phyloP scores from a whole-genome alignment of 2,888 invertebrate species.

The Hirtodrosophila trivittata region DNA sequence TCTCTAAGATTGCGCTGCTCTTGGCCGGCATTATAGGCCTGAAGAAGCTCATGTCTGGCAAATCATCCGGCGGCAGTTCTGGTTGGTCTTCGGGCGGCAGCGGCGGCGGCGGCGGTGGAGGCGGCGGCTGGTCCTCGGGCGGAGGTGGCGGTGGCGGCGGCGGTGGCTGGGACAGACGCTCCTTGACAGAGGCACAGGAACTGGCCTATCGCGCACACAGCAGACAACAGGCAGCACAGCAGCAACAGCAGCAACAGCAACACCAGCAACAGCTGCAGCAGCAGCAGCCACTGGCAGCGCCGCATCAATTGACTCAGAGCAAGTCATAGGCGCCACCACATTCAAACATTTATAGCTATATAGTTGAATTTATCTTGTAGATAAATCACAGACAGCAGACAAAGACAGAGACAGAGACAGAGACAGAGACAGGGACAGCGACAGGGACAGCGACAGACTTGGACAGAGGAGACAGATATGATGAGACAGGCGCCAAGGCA shows the following conservation, averaged over 20 bases:
- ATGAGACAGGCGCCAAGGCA: constrained; percentile 28
- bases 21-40: constrained; percentile 92
- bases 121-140: constrained; percentile 84
- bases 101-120: constrained; percentile 83
- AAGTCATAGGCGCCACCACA: constrained; percentile 57
- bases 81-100: constrained; percentile 80
- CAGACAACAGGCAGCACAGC: constrained; percentile 81
- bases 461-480: neutral
- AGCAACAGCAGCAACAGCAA: constrained; percentile 54
- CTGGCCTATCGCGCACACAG: constrained; percentile 89
- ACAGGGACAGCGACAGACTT: constrained; percentile 13
- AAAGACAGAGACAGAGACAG: constrained; percentile 8
- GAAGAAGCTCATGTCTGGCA: constrained; percentile 91
- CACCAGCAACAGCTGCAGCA: constrained; percentile 45
- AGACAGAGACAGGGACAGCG: neutral
- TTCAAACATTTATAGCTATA: constrained; percentile 47
- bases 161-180: constrained; percentile 90
- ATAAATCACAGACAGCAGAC: constrained; percentile 57
- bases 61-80: constrained; percentile 85
- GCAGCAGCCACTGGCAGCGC: constrained; percentile 41
- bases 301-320: constrained; percentile 46
- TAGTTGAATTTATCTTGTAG: constrained; percentile 78
- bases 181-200: constrained; percentile 86
- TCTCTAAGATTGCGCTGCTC: constrained; percentile 90
- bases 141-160: constrained; percentile 85